Evolutionary conservation across 2,888 invertebrate species (phyloP).

Genomic region (Hemicrepidius hirtus): DNA sequence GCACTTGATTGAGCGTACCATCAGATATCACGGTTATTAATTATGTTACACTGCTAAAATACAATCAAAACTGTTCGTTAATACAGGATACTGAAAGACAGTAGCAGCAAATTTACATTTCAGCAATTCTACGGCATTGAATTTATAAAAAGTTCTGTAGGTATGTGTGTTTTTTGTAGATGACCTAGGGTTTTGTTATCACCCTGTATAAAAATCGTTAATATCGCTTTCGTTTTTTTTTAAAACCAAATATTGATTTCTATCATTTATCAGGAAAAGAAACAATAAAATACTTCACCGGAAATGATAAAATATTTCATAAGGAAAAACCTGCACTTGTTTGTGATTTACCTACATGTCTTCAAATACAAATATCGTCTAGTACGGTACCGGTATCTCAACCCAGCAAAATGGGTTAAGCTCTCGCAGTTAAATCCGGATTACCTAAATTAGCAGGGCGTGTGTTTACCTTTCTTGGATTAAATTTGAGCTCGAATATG

Average conservation of each 20-base stretch:
- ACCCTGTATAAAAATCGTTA: too few relatives aligned
- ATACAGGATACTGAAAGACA: neutral
- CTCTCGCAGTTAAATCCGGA: conserved; percentile 48
- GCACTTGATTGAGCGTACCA: conserved; percentile 32
- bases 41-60: conserved; percentile 2
- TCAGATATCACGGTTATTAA: conserved; percentile 33
- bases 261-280: too few relatives aligned
- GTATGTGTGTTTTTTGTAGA: too few relatives aligned
- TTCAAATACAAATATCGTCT: conserved; percentile 10
- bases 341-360: neutral
- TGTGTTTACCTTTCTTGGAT: conserved; percentile 51
- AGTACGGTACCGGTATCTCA: conserved; percentile 3
- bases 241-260: too few relatives aligned
- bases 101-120: too few relatives aligned
- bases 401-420: conserved; percentile 42
- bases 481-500: conserved; percentile 44
- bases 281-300: neutral
- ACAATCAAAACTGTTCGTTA: neutral
- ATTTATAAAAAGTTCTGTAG: too few relatives aligned
- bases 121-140: too few relatives aligned
- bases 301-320: neutral
- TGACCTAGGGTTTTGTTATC: too few relatives aligned
- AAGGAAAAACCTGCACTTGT: neutral
- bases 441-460: conserved; percentile 52
- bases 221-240: too few relatives aligned